Conservation (phyloP, 2,888 invertebrate species). For the Leptopilina syphax region DNA sequence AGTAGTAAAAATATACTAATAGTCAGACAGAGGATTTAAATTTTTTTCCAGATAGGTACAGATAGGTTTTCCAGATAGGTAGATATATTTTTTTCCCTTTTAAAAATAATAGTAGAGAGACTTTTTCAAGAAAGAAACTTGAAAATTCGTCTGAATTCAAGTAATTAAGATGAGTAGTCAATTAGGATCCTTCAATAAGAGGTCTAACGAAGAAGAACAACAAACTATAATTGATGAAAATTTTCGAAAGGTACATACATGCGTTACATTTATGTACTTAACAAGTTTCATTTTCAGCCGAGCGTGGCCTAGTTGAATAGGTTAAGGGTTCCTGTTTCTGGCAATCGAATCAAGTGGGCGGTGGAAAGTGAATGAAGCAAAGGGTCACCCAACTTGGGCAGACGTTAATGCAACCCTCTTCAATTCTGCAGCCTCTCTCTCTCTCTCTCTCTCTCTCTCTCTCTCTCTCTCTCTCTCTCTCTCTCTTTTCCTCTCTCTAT, state of each 20-base stretch:
- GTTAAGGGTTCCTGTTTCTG: constrained; percentile 54
- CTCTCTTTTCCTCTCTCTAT: no score
- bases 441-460: no score
- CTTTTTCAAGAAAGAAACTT: no score
- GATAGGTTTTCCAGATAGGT: no score
- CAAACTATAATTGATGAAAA: constrained; percentile 32
- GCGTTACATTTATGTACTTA: constrained; percentile 30
- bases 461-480: no score
- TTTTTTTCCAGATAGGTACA: no score
- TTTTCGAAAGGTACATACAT: background rate
- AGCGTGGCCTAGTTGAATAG: constrained; percentile 27
- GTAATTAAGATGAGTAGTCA: constrained; percentile 1
- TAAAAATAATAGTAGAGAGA: no score
- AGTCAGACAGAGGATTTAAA: no score
- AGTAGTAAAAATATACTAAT: no score
- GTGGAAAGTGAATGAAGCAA: constrained; percentile 38
- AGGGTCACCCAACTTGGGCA: constrained; percentile 50
- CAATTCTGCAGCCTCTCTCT: constrained; percentile 47
- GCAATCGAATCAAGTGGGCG: constrained; percentile 58
- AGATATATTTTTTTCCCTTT: no score
- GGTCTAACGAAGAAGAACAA: constrained; percentile 19
- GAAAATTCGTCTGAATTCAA: no score
- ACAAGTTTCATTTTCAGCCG: constrained; percentile 39
- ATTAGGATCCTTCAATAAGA: background rate
- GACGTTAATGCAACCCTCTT: constrained; percentile 54